Evolutionary conservation across 1,140 invertebrate species (phyloP), one percentile per base, ranked within the genome.

Genomic region (Diuraphis noxia): DNA sequence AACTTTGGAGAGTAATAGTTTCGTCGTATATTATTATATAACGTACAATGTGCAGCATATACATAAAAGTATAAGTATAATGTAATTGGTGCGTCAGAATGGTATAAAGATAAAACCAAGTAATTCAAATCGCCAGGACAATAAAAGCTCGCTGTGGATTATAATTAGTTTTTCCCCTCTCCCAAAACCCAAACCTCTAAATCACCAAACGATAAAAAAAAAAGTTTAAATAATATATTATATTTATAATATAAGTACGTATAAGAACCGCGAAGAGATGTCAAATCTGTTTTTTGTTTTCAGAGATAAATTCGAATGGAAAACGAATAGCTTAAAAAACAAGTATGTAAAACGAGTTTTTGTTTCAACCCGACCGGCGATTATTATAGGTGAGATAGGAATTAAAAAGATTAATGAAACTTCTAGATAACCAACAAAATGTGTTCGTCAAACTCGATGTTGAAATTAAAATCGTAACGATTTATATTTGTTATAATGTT

Each of bases 1-100:
- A 84, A 84, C 82, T 84, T 84, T 84, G 40, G 82, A 84, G 21
- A 84, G 25, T 85, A 85, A 85, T 46, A 30, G 84, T 46, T 85
- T 85, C 41, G 30, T 84, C 30, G 25, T 43, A 46, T 72, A 72
- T 72, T 72, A 72, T 63, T n/a, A 30, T 63, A n/a, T 72, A 34
- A 72, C 41, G 84, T 85, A 85, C 34, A 72, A 72, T 72, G n/a
- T 17, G 13, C 10, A 25, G n/a, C 10, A 56, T 10, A 30, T 63
- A 63, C 17, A 72, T 72, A 63, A n/a, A 63, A 63, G 56, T 63
- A n/a, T n/a, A 38, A 81, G 81, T 84, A 84, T 84, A 84, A 41
- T 30, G 30, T 38, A 84, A 84, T 84, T 41, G 38, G 36, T 43
- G 30, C 40, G 81, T 84, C 10, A 30, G 40, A 43, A 43, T 43